Evolutionary conservation across 2,113 vertebrate genomes (phyloP).

Genomic region (Menidia beryllina): DNA sequence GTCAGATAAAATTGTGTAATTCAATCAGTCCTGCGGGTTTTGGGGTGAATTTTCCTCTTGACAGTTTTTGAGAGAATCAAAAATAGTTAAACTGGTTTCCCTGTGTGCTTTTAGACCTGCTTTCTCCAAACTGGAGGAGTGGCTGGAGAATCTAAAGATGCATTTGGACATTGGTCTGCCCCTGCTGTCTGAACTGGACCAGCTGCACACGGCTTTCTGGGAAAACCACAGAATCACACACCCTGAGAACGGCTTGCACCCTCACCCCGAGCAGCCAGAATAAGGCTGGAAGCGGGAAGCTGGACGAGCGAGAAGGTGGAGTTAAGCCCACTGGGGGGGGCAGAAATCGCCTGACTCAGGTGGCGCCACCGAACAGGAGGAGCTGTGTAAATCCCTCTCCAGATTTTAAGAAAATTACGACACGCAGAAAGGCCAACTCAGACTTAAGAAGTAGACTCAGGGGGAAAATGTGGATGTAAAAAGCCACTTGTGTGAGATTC

Average conservation of each 20-base stretch:
- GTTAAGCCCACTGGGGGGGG: slow-evolving; percentile 20
- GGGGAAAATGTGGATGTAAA: slow-evolving; percentile 57
- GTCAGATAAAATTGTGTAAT: not conserved
- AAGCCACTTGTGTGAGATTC: slow-evolving; percentile 53
- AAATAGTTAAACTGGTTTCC: not conserved
- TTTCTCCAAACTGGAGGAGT: slow-evolving; percentile 92
- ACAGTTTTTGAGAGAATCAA: not conserved
- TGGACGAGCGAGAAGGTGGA: slow-evolving; percentile 12
- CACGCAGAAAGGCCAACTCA: slow-evolving; percentile 26
- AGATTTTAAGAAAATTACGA: slow-evolving; percentile 41
- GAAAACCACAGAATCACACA: slow-evolving; percentile 78
- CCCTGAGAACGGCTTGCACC: slow-evolving; percentile 83
- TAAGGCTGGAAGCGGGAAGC: slow-evolving; percentile 28
- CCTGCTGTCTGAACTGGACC: slow-evolving; percentile 89
- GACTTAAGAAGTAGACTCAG: slow-evolving; percentile 57
- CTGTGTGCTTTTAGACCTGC: slow-evolving; percentile 82
- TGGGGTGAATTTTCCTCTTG: not conserved
- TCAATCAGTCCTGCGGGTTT: not conserved
- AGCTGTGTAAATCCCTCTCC: slow-evolving; percentile 37
- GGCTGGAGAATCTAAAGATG: slow-evolving; percentile 93
- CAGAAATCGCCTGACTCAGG: slow-evolving; percentile 6
- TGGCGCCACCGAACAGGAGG: slow-evolving; percentile 22
- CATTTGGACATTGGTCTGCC: slow-evolving; percentile 91
- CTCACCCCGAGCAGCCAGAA: slow-evolving; percentile 85
- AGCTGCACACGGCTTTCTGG: slow-evolving; percentile 89